Base-by-base conservation (phyloP, 2,113 vertebrate species). In the Malurus cyaneus region DNA sequence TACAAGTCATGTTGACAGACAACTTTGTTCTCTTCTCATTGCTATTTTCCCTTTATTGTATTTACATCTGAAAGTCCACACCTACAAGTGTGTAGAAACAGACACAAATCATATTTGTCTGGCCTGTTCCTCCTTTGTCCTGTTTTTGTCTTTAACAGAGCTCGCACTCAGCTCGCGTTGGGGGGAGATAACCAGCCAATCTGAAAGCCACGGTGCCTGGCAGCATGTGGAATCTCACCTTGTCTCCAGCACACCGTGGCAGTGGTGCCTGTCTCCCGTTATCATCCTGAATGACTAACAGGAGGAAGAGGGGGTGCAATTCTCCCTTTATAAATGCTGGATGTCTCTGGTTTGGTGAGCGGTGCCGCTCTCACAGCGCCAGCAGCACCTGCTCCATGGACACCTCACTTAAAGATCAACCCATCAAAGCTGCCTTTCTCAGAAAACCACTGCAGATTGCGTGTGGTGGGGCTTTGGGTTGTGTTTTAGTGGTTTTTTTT, bases 1-100 rank as follows among this genome's bases (percentile, higher is more conserved):
- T 83, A 88, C 92, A 91, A 96, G 94, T 93, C 95, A 92, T 81
- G 89, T 96, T 97, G 95, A 96, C 86, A 97, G 94, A 95, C 89
- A 97, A 95, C 86, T 96, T 95, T 95, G 88, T 93, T 95, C 86
- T 93, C 88, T 73, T 92, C 86, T 92, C 90, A 49, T 92, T 95
- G 86, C 86, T 92, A 32, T 94, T 97, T 95, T 89, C 71, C 18
- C n/a, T 93, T 96, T 92, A 69, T 93, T 95, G 59, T 93, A 94
- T 95, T 97, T 96, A 92, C 88, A 91, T 92, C 86, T 92, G 80
- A 94, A 93, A 96, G n/a, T 85, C 88, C 70, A 80, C 80, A 88
- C 89, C 80, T 93, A 91, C 74, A 94, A 92, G 86, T n/a, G 50
- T 93, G 72, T 86, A 86, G 88, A 84, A 88, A 41, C 25, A 92